These are phyloP conservation scores for Mastomys natalensis DNA, from an alignment of 2,113 vertebrate species.

Conservation along the genomic window DNA sequence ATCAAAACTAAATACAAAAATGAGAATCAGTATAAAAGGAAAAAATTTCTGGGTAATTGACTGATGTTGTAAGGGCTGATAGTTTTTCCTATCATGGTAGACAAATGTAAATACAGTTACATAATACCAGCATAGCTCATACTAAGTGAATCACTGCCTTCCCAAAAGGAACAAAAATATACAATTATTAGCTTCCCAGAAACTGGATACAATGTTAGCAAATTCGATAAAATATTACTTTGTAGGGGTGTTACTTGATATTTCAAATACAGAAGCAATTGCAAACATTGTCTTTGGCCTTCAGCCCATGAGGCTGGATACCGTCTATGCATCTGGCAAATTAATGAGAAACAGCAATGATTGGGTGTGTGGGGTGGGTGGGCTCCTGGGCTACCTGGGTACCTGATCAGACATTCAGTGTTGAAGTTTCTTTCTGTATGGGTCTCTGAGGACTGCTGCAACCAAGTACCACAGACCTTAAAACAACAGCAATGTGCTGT, in stretches of 20 bases:
- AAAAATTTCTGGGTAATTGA: constrained; percentile 71
- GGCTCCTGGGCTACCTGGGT: not conserved
- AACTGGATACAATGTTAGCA: constrained; percentile 84
- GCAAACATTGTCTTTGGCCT: constrained; percentile 74
- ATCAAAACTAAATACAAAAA: constrained; percentile 69
- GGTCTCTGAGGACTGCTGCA: not conserved
- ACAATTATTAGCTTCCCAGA: constrained; percentile 86
- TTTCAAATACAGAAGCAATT: constrained; percentile 78
- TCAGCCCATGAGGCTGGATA: not conserved
- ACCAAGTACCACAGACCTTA: not conserved
- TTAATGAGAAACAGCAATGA: not conserved
- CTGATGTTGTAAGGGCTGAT: constrained; percentile 59
- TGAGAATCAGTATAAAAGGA: constrained; percentile 68
- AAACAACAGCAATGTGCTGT: not conserved
- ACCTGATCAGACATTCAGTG: constrained; percentile 38
- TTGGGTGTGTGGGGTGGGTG: not conserved
- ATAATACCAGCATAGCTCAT: constrained; percentile 80
- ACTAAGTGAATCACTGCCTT: constrained; percentile 83
- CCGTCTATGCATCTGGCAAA: not conserved
- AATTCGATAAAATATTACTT: constrained; percentile 79
- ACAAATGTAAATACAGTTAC: constrained; percentile 81
- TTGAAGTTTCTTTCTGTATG: not conserved
- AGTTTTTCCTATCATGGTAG: constrained; percentile 78
- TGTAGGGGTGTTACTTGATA: constrained; percentile 76
- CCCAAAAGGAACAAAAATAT: constrained; percentile 83